Conservation (phyloP, 2,888 invertebrate species). For the Ophion costatus region DNA sequence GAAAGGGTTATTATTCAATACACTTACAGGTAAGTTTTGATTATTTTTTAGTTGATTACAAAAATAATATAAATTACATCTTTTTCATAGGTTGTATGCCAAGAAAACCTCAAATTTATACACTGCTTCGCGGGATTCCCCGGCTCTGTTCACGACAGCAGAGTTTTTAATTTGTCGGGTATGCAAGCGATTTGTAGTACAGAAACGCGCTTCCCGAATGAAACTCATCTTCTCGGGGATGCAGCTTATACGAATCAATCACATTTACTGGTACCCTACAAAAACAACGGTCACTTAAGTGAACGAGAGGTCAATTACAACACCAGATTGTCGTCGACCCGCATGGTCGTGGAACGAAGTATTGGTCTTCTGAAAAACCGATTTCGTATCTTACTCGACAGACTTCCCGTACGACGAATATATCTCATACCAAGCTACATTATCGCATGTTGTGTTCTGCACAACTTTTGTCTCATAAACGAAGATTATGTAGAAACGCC, state of each 20-base stretch:
- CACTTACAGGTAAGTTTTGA: too few species aligned
- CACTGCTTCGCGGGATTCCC: conserved; percentile 55
- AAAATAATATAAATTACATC: too few species aligned
- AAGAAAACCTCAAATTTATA: conserved; percentile 32
- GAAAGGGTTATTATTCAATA: too few species aligned
- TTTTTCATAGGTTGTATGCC: conserved; percentile 44
- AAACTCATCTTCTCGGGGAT: conserved; percentile 46
- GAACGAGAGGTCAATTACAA: conserved; percentile 26
- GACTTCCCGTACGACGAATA: conserved; percentile 20
- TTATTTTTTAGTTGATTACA: too few species aligned
- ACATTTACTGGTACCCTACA: conserved; percentile 41
- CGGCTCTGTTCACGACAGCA: conserved; percentile 50
- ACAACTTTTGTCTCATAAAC: conserved; percentile 39
- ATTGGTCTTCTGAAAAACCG: conserved; percentile 19
- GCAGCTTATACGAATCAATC: conserved; percentile 42
- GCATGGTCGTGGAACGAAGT: conserved; percentile 27
- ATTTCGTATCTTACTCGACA: conserved; percentile 18
- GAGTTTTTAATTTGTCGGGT: conserved; percentile 47
- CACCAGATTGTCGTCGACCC: conserved; percentile 13
- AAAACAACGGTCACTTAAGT: conserved; percentile 47
- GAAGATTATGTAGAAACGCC: conserved; percentile 24
- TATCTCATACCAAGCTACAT: conserved; percentile 46
- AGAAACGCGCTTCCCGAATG: conserved; percentile 22
- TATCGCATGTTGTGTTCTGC: conserved; percentile 46
- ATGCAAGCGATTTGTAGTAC: neutral